Evolutionary conservation across 2,113 vertebrate species (phyloP), one percentile per base, ranked within the genome.

Genomic region (Triplophysa rosa): DNA sequence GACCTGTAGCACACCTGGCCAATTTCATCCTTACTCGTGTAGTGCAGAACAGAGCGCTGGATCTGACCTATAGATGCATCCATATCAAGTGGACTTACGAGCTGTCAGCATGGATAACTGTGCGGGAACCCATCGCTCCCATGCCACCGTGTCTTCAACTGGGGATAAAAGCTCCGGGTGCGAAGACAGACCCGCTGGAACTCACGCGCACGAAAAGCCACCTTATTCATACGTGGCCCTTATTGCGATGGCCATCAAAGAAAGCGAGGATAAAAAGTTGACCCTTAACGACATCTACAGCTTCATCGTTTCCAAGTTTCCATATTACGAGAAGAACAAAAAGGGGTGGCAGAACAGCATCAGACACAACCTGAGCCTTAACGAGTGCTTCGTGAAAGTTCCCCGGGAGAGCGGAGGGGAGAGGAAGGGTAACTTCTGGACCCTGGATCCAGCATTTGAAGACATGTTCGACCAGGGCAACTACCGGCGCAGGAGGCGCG

Each of bases 341-440:
- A 93, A 92, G 40, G 90, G 93, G 0, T 95, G 95, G 95, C 93
- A 93, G 78, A 96, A 95, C 80, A 93, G 94, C 83, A 85, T 95
- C 11, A 84, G 95, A 0, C 95, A 96, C 90, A 95, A 94, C 77
- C 86, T 96, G 42, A 95, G 94, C 76, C 89, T 95, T 33, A 93
- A 95, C 73, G 89, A 92, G 59, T 95, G 94, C 49, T 96, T 95
- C 85, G 65, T 91, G 6, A 94, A 93, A 74, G 86, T 94, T 19
- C 93, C 94, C 66, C 84, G 91, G 19, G 87, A 90, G 4, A 78
- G 29, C 64, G 63, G 75, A 0, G 86, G 66, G 1, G 83, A 89
- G 71, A 72, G 82, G 61, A 94, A 92, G 76, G 93, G 94, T 16
- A 91, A 92, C 69, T 90, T 89, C 52, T 95, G 94, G 95, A 87